phyloP scores from a whole-genome alignment of 2,888 invertebrate species.

The Alentia gelatinosa region DNA sequence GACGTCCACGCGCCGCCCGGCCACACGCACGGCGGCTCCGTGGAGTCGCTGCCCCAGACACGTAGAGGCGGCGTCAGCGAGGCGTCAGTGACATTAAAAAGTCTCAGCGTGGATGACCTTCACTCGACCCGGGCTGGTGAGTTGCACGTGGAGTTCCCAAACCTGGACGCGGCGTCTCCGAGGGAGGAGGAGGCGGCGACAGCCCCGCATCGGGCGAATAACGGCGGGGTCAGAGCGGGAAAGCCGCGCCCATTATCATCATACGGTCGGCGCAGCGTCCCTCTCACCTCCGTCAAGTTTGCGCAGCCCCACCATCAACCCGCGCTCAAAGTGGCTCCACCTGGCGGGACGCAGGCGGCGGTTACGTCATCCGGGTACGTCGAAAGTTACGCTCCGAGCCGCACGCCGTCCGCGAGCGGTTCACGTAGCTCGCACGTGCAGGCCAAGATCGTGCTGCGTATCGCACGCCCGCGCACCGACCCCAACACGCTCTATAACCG shows the following conservation, averaged over 20 bases:
- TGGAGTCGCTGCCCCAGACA: neutral
- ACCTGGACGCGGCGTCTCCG: neutral
- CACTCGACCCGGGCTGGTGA: neutral
- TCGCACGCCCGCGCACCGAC: neutral
- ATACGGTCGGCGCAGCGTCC: neutral
- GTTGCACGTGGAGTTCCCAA: neutral
- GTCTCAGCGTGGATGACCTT: neutral
- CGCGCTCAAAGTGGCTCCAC: neutral
- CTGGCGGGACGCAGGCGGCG: neutral
- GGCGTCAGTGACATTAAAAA: neutral
- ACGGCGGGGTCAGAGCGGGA: neutral
- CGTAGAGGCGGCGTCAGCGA: neutral
- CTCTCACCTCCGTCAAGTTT: neutral
- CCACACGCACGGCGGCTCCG: neutral
- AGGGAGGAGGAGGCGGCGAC: neutral
- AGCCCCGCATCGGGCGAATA: neutral
- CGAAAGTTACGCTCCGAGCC: neutral
- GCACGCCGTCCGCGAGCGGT: neutral
- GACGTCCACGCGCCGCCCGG: neutral
- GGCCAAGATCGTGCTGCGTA: constrained; percentile 20
- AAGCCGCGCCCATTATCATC: neutral
- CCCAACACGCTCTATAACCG: constrained; percentile 8
- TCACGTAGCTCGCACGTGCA: neutral
- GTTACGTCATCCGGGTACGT: neutral
- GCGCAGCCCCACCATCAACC: neutral